Evolutionary conservation across 2,797 vertebrate genomes (phyloP), one percentile per base, ranked within the genome.

Genomic region (Enteromius radiatus): DNA sequence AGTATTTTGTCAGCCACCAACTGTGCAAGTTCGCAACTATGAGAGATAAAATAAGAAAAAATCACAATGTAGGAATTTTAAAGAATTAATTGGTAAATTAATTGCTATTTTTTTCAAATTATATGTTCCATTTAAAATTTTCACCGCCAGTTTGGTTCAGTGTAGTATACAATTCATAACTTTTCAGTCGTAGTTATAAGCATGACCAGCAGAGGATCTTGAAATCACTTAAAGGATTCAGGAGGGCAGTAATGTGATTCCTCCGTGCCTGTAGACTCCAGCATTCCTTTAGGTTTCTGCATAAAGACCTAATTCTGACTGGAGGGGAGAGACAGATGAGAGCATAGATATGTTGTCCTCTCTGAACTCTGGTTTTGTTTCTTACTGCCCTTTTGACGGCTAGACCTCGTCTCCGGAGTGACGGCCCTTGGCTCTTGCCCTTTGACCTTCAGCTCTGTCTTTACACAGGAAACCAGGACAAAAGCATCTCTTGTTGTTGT

Each of bases 351-450:
- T 69, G 38, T 28, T 4, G n/a, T 83, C 14, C 45, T 82, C 31
- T 74, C 80, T 74, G 38, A 80, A 71, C 59, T 74, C 70, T 49
- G 74, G 14, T 70, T 71, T 56, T 69, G 64, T 79, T n/a, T 56
- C 47, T 43, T 69, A 54, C 56, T 56, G 23, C 47, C 49, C 33
- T 43, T 23, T n/a, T 21, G 64, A 79, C 2, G 2, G 36, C 19
- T 38, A 80, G 78, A 70, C 31, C 43, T 74, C 28, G 71, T 63
- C 54, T 78, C 82, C 28, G 15, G 41, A 78, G 82, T 21, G 68
- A 78, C 65, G 82, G 21, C 31, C 76, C 56, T 19, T 45, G 31
- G 17, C n/a, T 65, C 45, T 21, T 78, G 59, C 31, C 56, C 82
- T 84, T 64, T 78, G 82, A 84, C 82, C 82, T 64, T 31, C 26